Evolutionary conservation across 2,113 vertebrate genomes (phyloP).

Genomic region (Redunca redunca): DNA sequence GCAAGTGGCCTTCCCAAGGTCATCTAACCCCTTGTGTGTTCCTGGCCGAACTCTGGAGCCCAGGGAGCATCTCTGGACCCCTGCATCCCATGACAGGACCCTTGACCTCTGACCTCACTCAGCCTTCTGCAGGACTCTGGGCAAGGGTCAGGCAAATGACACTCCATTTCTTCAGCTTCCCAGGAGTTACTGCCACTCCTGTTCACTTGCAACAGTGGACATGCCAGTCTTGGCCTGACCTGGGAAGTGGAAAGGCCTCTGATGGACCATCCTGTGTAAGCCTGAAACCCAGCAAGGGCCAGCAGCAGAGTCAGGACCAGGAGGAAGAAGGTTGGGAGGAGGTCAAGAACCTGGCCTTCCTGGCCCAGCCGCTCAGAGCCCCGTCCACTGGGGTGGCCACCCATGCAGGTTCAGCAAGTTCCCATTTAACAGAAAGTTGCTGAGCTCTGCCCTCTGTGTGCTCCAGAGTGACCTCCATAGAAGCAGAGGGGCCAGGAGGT

Average conservation of each 20-base stretch:
- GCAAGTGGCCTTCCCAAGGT: not conserved
- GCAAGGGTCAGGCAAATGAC: not conserved
- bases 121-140: not conserved
- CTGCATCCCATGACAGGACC: not conserved
- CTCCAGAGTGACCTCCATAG: not conserved
- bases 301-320: not conserved
- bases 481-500: not conserved
- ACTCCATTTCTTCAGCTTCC: not conserved
- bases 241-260: not conserved
- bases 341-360: not conserved
- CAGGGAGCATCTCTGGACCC: not conserved
- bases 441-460: not conserved
- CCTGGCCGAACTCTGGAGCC: not conserved
- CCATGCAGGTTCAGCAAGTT: not conserved
- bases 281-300: not conserved
- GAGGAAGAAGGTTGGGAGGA: not conserved
- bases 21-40: not conserved
- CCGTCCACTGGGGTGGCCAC: rapidly evolving
- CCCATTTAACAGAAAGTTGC: not conserved
- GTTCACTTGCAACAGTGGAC: not conserved
- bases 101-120: not conserved
- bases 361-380: not conserved
- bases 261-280: not conserved
- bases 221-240: not conserved
- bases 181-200: not conserved